These are phyloP conservation scores for Oophaga pumilio DNA, from an alignment of 2,113 vertebrate genomes.

Conservation along the genomic window DNA sequence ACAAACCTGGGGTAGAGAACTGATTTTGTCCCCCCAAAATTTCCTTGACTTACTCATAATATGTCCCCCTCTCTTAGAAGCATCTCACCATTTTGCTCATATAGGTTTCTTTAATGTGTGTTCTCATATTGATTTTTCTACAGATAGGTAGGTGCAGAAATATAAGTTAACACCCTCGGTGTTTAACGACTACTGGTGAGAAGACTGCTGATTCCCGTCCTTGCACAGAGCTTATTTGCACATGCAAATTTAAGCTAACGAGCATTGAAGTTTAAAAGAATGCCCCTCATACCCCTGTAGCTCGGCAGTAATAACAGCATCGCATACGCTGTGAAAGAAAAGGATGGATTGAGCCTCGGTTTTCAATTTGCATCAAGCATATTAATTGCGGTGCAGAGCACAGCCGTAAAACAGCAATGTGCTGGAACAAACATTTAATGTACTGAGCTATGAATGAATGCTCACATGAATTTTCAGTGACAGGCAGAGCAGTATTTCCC, in stretches of 20 bases:
- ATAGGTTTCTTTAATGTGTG: neutral
- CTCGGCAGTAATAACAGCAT: slow-evolving; percentile 51
- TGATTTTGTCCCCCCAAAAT: neutral
- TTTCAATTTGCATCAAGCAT: slow-evolving; percentile 57
- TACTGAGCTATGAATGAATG: slow-evolving; percentile 57
- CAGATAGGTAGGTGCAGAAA: neutral
- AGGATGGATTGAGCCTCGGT: slow-evolving; percentile 47
- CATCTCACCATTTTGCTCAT: neutral
- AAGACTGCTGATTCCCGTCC: slow-evolving; percentile 7
- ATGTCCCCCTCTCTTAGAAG: neutral
- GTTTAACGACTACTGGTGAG: neutral
- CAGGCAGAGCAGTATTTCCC: slow-evolving; percentile 33
- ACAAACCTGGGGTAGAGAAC: neutral
- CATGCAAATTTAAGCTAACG: slow-evolving; percentile 47
- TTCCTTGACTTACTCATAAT: neutral
- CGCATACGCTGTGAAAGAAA: slow-evolving; percentile 48
- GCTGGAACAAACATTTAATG: slow-evolving; percentile 58
- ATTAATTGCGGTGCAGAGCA: slow-evolving; percentile 55
- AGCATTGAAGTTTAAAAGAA: slow-evolving; percentile 46
- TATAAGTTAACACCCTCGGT: neutral
- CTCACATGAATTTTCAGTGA: slow-evolving; percentile 54
- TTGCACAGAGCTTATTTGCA: slow-evolving; percentile 21
- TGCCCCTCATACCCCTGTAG: slow-evolving; percentile 18
- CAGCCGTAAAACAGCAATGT: slow-evolving; percentile 56
- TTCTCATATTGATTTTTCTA: neutral